phyloP scores from a whole-genome alignment of 1,140 invertebrate genomes.

The Caenorhabditis inopinata region DNA sequence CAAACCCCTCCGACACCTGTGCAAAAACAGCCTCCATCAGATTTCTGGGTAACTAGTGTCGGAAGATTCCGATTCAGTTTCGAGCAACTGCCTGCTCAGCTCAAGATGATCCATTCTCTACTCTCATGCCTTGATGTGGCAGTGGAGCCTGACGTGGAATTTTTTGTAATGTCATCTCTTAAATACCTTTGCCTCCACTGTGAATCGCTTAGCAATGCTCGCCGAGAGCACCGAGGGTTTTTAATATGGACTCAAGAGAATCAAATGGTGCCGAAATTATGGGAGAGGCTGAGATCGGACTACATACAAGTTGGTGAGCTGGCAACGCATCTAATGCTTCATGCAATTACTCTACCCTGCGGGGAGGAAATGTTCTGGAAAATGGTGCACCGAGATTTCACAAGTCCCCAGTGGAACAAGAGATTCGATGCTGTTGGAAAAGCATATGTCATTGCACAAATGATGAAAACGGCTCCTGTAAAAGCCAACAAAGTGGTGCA shows the following conservation, averaged over 20 bases:
- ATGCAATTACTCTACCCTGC: conserved; percentile 86
- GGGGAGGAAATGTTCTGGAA: conserved; percentile 93
- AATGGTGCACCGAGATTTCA: conserved; percentile 88
- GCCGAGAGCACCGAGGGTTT: conserved; percentile 82
- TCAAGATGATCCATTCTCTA: conserved; percentile 87
- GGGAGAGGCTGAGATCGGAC: conserved; percentile 87
- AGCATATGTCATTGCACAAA: conserved; percentile 62
- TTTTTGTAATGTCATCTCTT: conserved; percentile 86
- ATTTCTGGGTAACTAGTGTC: conserved; percentile 84
- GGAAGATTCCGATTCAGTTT: conserved; percentile 87
- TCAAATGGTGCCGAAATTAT: conserved; percentile 89
- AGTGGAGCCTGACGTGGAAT: conserved; percentile 83
- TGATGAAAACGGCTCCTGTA: conserved; percentile 82
- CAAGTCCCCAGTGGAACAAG: conserved; percentile 81
- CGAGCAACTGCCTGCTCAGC: conserved; percentile 84
- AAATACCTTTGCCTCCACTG: conserved; percentile 88
- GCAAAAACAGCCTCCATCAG: not conserved
- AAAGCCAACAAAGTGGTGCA: conserved; percentile 81
- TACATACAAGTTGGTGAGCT: conserved; percentile 68
- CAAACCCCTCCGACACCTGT: not conserved
- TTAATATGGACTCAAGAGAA: conserved; percentile 97
- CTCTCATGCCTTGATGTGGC: conserved; percentile 76
- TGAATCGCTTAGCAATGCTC: conserved; percentile 83
- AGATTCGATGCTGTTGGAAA: conserved; percentile 77
- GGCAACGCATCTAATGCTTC: conserved; percentile 78